A percentile compares a stretch with the other conserved stretches of the same genome.
phyloP scores from a whole-genome alignment of 2,888 invertebrate genomes.

The Camponotus fellah region DNA sequence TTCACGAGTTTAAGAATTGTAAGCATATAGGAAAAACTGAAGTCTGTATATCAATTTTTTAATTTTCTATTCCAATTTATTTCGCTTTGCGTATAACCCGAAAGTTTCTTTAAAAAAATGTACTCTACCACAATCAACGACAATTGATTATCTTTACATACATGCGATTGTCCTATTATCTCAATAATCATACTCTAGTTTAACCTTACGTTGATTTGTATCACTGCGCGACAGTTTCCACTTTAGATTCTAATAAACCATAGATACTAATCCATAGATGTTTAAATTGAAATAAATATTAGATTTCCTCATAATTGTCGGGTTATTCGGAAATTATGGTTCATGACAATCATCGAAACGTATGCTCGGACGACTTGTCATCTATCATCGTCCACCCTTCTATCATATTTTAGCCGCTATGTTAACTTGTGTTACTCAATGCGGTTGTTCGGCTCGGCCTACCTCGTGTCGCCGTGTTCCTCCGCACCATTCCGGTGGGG shows the following conservation, averaged over 20 bases:
- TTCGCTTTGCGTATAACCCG: not conserved
- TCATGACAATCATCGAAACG: not conserved
- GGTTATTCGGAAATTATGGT: not conserved
- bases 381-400: conserved; percentile 23
- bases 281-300: not conserved
- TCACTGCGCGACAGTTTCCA: not conserved
- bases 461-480: conserved; percentile 92
- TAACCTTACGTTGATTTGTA: not conserved
- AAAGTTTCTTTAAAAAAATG: not conserved
- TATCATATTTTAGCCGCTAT: conserved; percentile 29
- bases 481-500: conserved; percentile 92
- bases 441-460: conserved; percentile 74
- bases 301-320: not conserved
- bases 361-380: conserved; percentile 12
- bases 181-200: not conserved
- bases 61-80: not conserved
- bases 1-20: not conserved
- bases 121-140: not conserved
- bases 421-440: conserved; percentile 38
- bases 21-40: not conserved
- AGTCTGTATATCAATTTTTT: not conserved
- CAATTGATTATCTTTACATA: not conserved
- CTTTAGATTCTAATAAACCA: not conserved
- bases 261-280: not conserved
- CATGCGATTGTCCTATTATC: not conserved